phyloP scores from a whole-genome alignment of 1,140 invertebrate genomes.

The Leptoteleia sp. region DNA sequence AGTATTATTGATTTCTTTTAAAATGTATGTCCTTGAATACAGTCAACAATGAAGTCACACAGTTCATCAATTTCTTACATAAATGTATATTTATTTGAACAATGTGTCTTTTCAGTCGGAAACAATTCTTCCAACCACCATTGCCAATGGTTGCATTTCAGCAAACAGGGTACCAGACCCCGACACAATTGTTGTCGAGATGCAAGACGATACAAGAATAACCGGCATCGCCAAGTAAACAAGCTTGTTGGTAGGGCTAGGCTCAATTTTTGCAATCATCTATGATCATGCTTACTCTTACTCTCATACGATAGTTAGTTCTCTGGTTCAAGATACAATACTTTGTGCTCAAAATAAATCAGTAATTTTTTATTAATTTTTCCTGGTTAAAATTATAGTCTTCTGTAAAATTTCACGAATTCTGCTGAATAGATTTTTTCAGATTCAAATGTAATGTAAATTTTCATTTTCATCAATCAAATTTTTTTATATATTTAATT shows the following conservation, averaged over 20 bases:
- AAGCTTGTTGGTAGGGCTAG: constrained; percentile 81
- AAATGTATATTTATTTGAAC: too few relatives aligned
- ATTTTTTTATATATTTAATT: too few relatives aligned
- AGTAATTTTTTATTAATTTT: too few relatives aligned
- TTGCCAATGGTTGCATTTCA: constrained; percentile 79
- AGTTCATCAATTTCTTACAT: too few relatives aligned
- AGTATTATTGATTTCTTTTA: too few relatives aligned
- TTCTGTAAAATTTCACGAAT: too few relatives aligned
- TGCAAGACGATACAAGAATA: constrained; percentile 79
- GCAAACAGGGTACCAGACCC: constrained; percentile 80
- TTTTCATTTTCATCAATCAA: too few relatives aligned
- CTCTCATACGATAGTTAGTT: constrained; percentile 33
- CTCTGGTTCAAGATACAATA: constrained; percentile 14
- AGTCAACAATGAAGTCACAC: too few relatives aligned
- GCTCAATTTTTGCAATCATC: constrained; percentile 75
- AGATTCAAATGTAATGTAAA: too few relatives aligned
- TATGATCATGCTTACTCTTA: constrained; percentile 64
- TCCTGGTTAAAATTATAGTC: too few relatives aligned
- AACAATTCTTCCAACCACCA: constrained; percentile 78
- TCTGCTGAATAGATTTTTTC: too few relatives aligned
- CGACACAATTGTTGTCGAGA: constrained; percentile 79
- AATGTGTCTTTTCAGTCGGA: constrained; percentile 72
- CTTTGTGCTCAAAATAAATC: constrained; percentile 3
- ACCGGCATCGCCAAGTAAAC: constrained; percentile 80
- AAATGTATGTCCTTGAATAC: too few relatives aligned